Base-by-base conservation (phyloP, 2,113 vertebrate genomes). In the Benitochromis conjunctus region DNA sequence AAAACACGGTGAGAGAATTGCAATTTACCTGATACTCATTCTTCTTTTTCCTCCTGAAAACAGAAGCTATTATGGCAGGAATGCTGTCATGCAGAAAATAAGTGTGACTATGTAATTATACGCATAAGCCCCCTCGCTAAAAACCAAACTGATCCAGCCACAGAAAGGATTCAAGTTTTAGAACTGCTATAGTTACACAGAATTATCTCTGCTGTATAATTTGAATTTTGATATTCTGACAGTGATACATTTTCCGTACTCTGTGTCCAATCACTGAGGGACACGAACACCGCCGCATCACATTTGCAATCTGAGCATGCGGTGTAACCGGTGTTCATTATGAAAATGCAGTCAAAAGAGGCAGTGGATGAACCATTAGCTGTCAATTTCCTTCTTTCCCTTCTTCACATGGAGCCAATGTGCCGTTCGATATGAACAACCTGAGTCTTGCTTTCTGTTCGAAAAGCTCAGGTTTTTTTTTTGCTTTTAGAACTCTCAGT, bases 41-140 rank as follows among this genome's bases (percentile, higher is more conserved):
- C 81, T 92, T 85, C 86, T 88, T 87, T 90, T 91, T 85, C 87
- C 83, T 86, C 83, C 91, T 87, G 87, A 87, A 94, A 96, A 95
- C 89, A 94, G 91, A 93, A 92, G 91, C 94, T 92, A 94, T 95
- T 95, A 95, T 93, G 89, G 92, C 88, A 86, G 83, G 85, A 92
- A 93, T 87, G 89, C 93, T 92, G 91, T 93, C 95, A 95, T 93
- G 95, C 95, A 94, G 92, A 95, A 96, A 95, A 95, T 96, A 94
- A 94, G 93, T 94, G 89, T 93, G 91, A 95, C 93, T 95, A 76
- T 94, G 92, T 95, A 96, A 96, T 96, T 95, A 95, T 91, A 94
- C 80, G 89, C 92, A 91, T 91, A 95, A 94, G 91, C 89, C 88
- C 85, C 81, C 79, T 85, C 31, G 76, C 86, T 91, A 92, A 92